Evolutionary conservation across 2,797 vertebrate species (phyloP), one percentile per base, ranked within the genome.

Genomic region (Arctocebus calabarensis): DNA sequence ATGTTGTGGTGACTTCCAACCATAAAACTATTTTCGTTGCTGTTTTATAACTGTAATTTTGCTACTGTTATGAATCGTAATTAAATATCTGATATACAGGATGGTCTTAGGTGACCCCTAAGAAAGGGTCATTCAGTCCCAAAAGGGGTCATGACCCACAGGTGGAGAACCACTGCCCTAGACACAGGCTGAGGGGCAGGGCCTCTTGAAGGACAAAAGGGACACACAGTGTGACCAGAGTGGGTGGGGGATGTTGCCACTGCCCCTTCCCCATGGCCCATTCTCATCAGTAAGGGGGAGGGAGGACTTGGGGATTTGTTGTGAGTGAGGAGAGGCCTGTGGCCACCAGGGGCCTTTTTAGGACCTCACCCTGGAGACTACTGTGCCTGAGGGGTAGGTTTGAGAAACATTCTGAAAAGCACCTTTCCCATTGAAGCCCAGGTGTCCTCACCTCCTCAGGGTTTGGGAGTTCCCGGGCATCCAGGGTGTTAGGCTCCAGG

Each of bases 301-400:
- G 59, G 37, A 57, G 73, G 75, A 40, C n/a, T 5, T 75, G 85
- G n/a, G 25, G 62, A 45, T 43, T 16, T 12, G 22, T 32, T 29
- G 22, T 7, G 27, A 23, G 32, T 17, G 8, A 5, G n/a, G 52
- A 37, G 9, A 25, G 74, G 9, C 0, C 0, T 9, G 14, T 75
- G 85, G 9, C 68, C 55, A 25, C 48, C 25, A 6, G 23, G 34
- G 20, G 52, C 57, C n/a, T 40, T 66, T 52, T 27, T 7, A n/a
- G 66, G 79, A 43, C 3, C 3, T 37, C 25, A 61, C 10, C 57
- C 34, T 23, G 19, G 66, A 25, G 29, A 0, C 43, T 14, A 27
- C 19, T 19, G 27, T 0, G 0, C 34, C 74, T 43, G 6, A 40
- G 12, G 55, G 9, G 23, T 37, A 23, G 37, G 55, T 43, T 52